A percentile compares a stretch with the other conserved stretches of the same genome.
These are phyloP conservation scores for Akabosia matsudoensis DNA, from an alignment of 1,140 invertebrate genomes.

Conservation along the genomic window DNA sequence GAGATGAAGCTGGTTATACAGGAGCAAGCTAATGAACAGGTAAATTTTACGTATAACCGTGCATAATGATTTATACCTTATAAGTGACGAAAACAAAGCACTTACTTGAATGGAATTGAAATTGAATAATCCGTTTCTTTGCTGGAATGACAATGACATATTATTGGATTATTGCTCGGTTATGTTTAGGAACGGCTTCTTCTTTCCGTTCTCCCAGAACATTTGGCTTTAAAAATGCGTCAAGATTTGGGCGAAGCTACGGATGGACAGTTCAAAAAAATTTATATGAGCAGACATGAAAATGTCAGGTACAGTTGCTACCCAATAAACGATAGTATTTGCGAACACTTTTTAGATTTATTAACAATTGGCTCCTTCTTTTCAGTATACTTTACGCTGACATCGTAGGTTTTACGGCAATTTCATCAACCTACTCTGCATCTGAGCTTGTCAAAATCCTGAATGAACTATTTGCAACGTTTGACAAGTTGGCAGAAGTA, in stretches of 20 bases:
- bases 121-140: not conserved
- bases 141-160: not conserved
- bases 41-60: too few relatives aligned
- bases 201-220: slow-evolving; percentile 87
- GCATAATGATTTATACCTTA: too few relatives aligned
- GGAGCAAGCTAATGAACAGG: slow-evolving; percentile 87
- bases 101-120: too few relatives aligned
- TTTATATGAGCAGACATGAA: slow-evolving; percentile 94
- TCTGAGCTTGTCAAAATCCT: slow-evolving; percentile 89
- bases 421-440: slow-evolving; percentile 89
- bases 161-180: slow-evolving; percentile 46
- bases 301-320: slow-evolving; percentile 74
- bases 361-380: slow-evolving; percentile 36
- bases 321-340: not conserved
- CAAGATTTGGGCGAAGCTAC: slow-evolving; percentile 73
- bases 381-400: slow-evolving; percentile 66
- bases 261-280: slow-evolving; percentile 91
- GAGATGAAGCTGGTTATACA: slow-evolving; percentile 88
- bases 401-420: slow-evolving; percentile 74
- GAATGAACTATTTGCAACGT: slow-evolving; percentile 88
- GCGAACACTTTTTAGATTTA: not conserved
- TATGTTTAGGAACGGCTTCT: slow-evolving; percentile 80
- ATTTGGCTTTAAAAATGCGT: slow-evolving; percentile 90
- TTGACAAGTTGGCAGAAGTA: slow-evolving; percentile 86
- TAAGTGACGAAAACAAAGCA: too few relatives aligned